Conservation (phyloP, 2,888 invertebrate genomes). For the Trissolcus japonicus region DNA sequence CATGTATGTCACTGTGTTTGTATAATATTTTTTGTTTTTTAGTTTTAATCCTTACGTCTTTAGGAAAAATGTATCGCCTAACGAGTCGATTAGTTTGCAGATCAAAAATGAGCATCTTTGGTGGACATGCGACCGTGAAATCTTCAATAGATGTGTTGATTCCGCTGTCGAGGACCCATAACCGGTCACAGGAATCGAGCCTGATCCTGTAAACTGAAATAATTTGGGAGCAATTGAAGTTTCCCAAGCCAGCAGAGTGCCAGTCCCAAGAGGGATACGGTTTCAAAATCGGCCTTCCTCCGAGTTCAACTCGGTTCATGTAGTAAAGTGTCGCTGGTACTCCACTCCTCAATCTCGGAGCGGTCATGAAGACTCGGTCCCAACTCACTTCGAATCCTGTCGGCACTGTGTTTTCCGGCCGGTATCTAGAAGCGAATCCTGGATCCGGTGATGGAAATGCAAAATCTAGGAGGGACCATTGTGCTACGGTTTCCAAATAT, state of each 20-base stretch:
- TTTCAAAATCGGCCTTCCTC: conserved; percentile 84
- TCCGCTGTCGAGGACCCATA: conserved; percentile 90
- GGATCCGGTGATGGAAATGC: conserved; percentile 74
- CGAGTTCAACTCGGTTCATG: conserved; percentile 82
- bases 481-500: conserved; percentile 74
- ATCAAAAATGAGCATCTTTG: conserved; percentile 89
- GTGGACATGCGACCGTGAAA: conserved; percentile 83
- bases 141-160: conserved; percentile 84
- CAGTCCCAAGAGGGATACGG: conserved; percentile 88
- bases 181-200: conserved; percentile 87
- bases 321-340: conserved; percentile 86
- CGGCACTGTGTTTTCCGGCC: conserved; percentile 85
- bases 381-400: conserved; percentile 86
- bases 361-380: conserved; percentile 85
- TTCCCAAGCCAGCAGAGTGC: conserved; percentile 83
- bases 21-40: too few species aligned
- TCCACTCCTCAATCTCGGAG: conserved; percentile 85
- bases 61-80: conserved; percentile 85
- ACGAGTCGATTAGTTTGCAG: conserved; percentile 84
- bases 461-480: conserved; percentile 76
- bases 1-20: too few species aligned
- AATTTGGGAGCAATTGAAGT: conserved; percentile 85
- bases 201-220: conserved; percentile 88
- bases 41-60: conserved; percentile 74
- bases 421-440: conserved; percentile 76